phyloP scores from a whole-genome alignment of 2,113 vertebrate genomes.

The Callorhinus ursinus region DNA sequence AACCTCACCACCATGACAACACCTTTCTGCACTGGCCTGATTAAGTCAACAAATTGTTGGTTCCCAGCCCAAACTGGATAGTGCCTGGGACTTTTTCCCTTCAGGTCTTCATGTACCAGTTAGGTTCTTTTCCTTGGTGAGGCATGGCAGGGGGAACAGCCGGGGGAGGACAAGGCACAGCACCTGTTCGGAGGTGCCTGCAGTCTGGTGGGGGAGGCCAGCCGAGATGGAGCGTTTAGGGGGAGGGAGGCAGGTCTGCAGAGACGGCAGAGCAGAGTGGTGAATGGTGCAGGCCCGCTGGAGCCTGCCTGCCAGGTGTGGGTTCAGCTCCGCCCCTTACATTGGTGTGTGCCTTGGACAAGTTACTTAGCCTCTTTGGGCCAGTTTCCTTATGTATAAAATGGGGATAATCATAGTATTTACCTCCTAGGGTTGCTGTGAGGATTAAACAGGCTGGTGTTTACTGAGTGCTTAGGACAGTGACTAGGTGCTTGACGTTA shows the following conservation, averaged over 20 bases:
- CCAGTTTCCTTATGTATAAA: background rate
- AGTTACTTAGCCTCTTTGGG: background rate
- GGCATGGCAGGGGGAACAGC: background rate
- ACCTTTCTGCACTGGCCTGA: constrained; percentile 72
- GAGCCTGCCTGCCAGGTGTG: background rate
- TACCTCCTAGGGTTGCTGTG: background rate
- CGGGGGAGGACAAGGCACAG: background rate
- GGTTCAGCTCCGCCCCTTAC: background rate
- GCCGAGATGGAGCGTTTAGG: background rate
- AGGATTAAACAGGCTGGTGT: background rate
- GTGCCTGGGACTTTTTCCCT: background rate
- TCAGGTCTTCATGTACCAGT: background rate
- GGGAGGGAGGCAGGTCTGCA: background rate
- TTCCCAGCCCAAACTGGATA: background rate
- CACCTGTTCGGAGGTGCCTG: background rate
- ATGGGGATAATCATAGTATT: background rate
- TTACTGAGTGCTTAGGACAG: background rate
- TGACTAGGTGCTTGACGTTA: background rate
- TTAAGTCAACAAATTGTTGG: constrained; percentile 75
- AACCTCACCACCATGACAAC: constrained; percentile 71
- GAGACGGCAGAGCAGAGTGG: background rate
- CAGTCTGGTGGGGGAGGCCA: background rate
- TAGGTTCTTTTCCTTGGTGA: background rate
- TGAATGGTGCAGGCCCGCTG: no score
- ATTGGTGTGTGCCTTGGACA: no score